Evolutionary conservation across 2,797 vertebrate species (phyloP), one percentile per base, ranked within the genome.

Genomic region (Neolamprologus multifasciatus): DNA sequence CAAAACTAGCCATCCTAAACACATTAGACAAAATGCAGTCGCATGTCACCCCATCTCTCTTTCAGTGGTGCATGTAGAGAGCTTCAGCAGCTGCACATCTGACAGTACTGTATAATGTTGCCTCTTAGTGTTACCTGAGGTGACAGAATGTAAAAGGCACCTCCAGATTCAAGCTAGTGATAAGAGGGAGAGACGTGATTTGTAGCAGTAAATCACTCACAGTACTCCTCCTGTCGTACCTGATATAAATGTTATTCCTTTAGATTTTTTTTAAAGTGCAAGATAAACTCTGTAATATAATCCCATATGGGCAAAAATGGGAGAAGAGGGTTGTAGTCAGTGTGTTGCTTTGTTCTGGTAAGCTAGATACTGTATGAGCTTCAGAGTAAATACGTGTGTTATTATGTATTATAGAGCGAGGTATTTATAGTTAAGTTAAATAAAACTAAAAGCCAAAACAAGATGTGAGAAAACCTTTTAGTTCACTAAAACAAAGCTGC

Each of bases 161-260:
- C 6, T 87, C 79, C 81, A 87, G 79, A 93, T 86, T 83, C 10
- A 57, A 83, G 77, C 43, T 48, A 76, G 10, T 76, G 88, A 88
- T 74, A 80, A 9, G 40, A 89, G 78, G 59, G 78, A 78, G 79
- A 84, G 78, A 86, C 52, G 31, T 57, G 78, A 84, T 82, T 84
- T 57, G 74, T 21, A 26, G 86, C 19, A 6, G 26, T 79, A 85
- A 84, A 81, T 87, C 81, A 84, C 43, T 77, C 76, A 77, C 5
- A 74, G 54, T 9, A 8, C 21, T 84, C 85, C 10, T 29, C 52
- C 23, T 62, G 76, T 40, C 12, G 17, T 13, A 13, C 17, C 31
- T 77, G 29, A 54, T 81, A 62, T 40, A 19, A 48, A 48, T 74
- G 23, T 26, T 74, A 74, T 83, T 51, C 23, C 3, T 48, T 79